A percentile compares a stretch with the other conserved stretches of the same genome.
These are phyloP conservation scores for Seriola dumerili DNA, from an alignment of 2,113 vertebrate species.

Conservation along the genomic window DNA sequence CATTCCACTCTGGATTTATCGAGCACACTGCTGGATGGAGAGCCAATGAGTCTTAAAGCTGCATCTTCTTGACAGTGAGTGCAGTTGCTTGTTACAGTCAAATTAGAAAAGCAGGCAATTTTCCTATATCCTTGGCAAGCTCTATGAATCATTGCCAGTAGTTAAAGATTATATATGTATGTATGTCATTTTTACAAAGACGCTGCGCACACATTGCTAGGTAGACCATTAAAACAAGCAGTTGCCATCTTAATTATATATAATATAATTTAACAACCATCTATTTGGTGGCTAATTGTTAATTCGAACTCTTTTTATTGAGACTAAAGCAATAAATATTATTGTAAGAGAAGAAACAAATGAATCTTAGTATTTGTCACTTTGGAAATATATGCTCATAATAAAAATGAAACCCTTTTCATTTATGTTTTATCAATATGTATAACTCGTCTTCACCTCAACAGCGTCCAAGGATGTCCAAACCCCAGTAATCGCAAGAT, in stretches of 20 bases:
- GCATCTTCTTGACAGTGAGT: neutral
- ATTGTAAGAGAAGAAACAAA: neutral
- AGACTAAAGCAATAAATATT: neutral
- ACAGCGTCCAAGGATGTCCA: neutral
- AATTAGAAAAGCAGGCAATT: neutral
- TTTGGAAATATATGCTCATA: neutral
- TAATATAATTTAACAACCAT: neutral
- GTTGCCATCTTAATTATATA: neutral
- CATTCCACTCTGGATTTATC: conserved; percentile 2
- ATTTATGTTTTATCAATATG: neutral
- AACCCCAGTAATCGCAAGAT: neutral
- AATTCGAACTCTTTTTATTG: neutral
- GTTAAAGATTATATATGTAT: neutral
- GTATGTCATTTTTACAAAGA: neutral
- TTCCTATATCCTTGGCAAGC: neutral
- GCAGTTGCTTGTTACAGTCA: neutral
- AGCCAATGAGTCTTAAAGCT: neutral
- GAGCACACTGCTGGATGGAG: neutral
- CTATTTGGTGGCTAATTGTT: neutral
- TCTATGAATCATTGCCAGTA: neutral
- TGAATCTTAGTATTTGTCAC: neutral
- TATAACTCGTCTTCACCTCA: neutral
- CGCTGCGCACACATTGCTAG: neutral
- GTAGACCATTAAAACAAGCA: neutral
- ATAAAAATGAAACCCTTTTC: neutral